These are phyloP conservation scores for Chydorus sphaericus DNA, from an alignment of 2,888 invertebrate genomes.

Conservation along the genomic window DNA sequence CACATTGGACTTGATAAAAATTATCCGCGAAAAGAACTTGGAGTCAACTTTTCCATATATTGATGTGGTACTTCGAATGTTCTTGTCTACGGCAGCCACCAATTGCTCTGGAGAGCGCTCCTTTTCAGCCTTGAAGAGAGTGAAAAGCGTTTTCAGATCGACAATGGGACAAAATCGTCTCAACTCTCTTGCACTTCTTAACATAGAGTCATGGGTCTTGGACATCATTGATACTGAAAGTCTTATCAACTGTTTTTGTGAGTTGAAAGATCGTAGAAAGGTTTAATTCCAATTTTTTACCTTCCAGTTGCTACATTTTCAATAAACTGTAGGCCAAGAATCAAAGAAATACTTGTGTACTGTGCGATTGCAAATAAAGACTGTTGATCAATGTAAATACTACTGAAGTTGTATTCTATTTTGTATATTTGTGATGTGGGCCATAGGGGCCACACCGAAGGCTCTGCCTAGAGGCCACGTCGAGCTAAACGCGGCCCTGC, in stretches of 20 bases:
- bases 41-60: neutral
- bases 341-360: too few species aligned
- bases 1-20: too few species aligned
- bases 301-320: too few species aligned
- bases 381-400: too few species aligned
- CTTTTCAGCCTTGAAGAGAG: neutral
- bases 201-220: neutral
- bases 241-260: neutral
- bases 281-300: too few species aligned
- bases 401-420: too few species aligned
- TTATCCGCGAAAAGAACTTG: neutral
- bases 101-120: neutral
- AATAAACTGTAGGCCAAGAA: too few species aligned
- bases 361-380: too few species aligned
- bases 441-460: too few species aligned
- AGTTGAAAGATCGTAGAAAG: neutral
- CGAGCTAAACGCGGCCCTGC: too few species aligned
- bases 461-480: too few species aligned
- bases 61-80: neutral
- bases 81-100: neutral
- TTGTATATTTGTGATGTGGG: too few species aligned
- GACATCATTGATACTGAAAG: neutral
- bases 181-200: neutral
- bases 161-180: neutral
- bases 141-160: neutral